phyloP scores from a whole-genome alignment of 1,140 invertebrate genomes.

The Caerostris extrusa region DNA sequence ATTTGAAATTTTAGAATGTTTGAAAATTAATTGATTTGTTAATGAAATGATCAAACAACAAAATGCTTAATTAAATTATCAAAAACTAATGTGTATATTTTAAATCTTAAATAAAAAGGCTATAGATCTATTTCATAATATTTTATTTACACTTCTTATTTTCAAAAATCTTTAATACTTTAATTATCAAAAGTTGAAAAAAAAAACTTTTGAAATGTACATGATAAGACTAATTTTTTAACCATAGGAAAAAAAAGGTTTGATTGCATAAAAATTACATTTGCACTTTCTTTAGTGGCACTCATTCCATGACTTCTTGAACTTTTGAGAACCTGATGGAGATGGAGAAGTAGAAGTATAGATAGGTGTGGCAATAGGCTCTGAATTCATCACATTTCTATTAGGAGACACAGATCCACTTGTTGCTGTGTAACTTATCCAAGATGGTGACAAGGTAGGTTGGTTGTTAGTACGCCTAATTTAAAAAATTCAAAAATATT shows the following conservation, averaged over 20 bases:
- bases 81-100: too few species aligned
- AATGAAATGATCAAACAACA: too few species aligned
- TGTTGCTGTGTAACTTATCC: constrained; percentile 45
- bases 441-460: constrained; percentile 58
- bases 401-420: constrained; percentile 72
- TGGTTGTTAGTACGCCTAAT: constrained; percentile 54
- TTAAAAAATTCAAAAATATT: background rate
- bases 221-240: background rate
- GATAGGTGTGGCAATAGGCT: constrained; percentile 23
- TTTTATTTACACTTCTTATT: too few species aligned
- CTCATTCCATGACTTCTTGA: constrained; percentile 48
- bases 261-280: background rate
- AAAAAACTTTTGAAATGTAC: background rate
- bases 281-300: constrained; percentile 37
- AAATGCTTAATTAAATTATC: too few species aligned
- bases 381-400: constrained; percentile 58
- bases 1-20: too few species aligned
- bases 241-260: background rate
- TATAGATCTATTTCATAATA: too few species aligned
- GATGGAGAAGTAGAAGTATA: constrained; percentile 62
- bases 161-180: too few species aligned
- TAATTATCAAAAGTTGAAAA: too few species aligned
- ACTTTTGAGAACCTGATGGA: constrained; percentile 70
- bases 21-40: too few species aligned
- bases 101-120: too few species aligned